Evolutionary conservation across 2,113 vertebrate genomes (phyloP).

Genomic region (Percopsis transmontana): DNA sequence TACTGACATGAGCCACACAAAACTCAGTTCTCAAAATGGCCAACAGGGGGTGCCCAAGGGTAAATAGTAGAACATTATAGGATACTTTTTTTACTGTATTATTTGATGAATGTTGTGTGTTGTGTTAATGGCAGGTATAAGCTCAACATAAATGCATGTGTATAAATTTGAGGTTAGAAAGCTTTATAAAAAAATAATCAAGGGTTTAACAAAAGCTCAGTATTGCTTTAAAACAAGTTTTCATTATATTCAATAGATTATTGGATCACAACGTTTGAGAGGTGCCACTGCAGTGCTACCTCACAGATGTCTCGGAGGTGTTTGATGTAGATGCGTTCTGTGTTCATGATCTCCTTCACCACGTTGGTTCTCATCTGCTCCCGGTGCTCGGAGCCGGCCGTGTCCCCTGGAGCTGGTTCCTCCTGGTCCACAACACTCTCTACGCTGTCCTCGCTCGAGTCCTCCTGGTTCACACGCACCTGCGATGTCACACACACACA

Average conservation of each 20-base stretch:
- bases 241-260: too few relatives aligned
- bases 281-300: conserved; percentile 61
- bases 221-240: too few relatives aligned
- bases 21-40: conserved; percentile 22
- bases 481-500: conserved; percentile 55
- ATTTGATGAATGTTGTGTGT: too few relatives aligned
- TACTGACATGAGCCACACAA: background rate
- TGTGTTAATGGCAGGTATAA: too few relatives aligned
- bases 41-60: conserved; percentile 55
- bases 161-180: too few relatives aligned
- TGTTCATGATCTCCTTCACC: conserved; percentile 96
- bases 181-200: too few relatives aligned
- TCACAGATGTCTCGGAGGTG: conserved; percentile 98
- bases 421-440: conserved; percentile 78
- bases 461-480: conserved; percentile 97
- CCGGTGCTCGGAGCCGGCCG: conserved; percentile 84
- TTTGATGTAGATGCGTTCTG: conserved; percentile 96
- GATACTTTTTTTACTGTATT: background rate
- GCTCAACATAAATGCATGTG: too few relatives aligned
- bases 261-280: background rate
- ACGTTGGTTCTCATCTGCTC: conserved; percentile 98
- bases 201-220: too few relatives aligned
- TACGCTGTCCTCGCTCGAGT: conserved; percentile 77
- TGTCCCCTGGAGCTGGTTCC: conserved; percentile 72
- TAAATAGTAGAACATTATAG: background rate